These are phyloP conservation scores for Thecocarcelia acutangulata DNA, from an alignment of 2,888 invertebrate genomes.

Conservation along the genomic window DNA sequence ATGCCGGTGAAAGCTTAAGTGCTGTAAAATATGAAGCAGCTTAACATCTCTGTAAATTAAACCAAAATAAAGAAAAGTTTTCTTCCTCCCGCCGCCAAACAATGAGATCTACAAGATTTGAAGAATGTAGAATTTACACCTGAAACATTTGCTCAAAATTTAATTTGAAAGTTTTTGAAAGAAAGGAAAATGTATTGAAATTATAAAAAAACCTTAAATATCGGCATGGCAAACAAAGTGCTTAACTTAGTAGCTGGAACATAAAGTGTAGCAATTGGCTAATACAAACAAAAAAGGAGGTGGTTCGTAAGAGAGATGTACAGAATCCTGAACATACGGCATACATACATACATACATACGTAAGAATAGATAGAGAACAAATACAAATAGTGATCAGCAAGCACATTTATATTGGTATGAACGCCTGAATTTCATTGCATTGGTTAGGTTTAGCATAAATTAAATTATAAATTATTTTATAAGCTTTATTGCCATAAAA, in stretches of 20 bases:
- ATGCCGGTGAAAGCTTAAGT: too few relatives aligned
- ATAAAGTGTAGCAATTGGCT: neutral
- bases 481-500: conserved; percentile 68
- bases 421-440: conserved; percentile 11
- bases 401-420: conserved; percentile 11
- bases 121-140: too few relatives aligned
- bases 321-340: conserved; percentile 51
- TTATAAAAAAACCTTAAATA: too few relatives aligned
- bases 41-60: too few relatives aligned
- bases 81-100: too few relatives aligned
- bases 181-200: too few relatives aligned
- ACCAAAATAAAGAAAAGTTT: too few relatives aligned
- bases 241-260: neutral
- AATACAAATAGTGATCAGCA: conserved; percentile 19
- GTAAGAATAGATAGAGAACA: conserved; percentile 37
- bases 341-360: too few relatives aligned
- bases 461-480: conserved; percentile 80
- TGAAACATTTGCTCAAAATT: too few relatives aligned
- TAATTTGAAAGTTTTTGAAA: too few relatives aligned
- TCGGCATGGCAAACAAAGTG: neutral
- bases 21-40: too few relatives aligned
- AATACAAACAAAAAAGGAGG: conserved; percentile 51
- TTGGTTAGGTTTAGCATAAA: conserved; percentile 75
- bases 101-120: too few relatives aligned
- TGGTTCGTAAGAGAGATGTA: conserved; percentile 56